Percentiles rank a stretch among this genome's conserved stretches.
These are phyloP conservation scores for Eupithecia inturbata DNA, from an alignment of 2,888 invertebrate genomes.

Conservation along the genomic window DNA sequence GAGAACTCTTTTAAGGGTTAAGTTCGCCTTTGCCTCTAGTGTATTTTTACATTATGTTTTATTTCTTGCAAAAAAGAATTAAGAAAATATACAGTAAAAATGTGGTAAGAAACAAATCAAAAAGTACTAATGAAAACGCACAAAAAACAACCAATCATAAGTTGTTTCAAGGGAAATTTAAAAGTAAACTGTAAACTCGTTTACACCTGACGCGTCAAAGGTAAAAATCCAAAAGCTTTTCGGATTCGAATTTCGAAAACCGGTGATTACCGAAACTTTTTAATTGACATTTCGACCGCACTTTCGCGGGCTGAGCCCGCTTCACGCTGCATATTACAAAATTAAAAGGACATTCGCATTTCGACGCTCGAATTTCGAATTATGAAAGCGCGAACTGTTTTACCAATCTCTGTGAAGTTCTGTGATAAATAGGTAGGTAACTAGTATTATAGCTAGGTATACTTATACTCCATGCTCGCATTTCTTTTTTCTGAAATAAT, in stretches of 20 bases:
- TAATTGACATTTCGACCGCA: constrained; percentile 56
- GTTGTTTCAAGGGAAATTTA: background rate
- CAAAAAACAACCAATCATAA: background rate
- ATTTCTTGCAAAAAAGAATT: no score
- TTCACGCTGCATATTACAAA: constrained; percentile 41
- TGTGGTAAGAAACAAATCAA: background rate
- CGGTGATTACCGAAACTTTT: constrained; percentile 40
- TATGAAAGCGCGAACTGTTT: constrained; percentile 15
- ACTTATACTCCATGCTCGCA: no score
- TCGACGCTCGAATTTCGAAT: constrained; percentile 32
- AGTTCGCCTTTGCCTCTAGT: no score
- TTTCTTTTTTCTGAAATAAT: no score
- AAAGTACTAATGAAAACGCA: background rate
- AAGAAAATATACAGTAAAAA: background rate
- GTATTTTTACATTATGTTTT: no score
- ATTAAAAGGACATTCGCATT: constrained; percentile 57
- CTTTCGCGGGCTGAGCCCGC: constrained; percentile 47
- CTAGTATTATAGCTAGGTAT: background rate
- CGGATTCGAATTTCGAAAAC: constrained; percentile 33
- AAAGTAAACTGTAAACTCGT: constrained; percentile 2
- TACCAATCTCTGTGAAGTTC: background rate
- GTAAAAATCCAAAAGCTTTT: constrained; percentile 22
- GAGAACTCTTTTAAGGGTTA: background rate
- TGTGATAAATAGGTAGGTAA: background rate
- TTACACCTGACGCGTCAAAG: background rate